A percentile compares a stretch with the other conserved stretches of the same genome.
These are phyloP conservation scores for Cataglyphis rosenhaueri DNA, from an alignment of 2,888 invertebrate species.

Conservation along the genomic window DNA sequence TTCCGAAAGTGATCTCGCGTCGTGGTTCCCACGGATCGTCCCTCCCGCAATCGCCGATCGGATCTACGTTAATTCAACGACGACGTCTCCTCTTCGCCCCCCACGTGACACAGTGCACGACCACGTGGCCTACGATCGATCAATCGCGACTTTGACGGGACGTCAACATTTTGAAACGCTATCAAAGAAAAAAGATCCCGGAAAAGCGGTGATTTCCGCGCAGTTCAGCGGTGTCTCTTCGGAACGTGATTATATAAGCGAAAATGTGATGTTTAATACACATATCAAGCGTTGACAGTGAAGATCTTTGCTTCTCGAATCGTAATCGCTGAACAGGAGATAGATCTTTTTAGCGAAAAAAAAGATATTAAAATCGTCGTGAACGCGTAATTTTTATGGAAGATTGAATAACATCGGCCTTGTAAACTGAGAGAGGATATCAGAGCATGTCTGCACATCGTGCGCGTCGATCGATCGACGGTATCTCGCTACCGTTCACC, in stretches of 20 bases:
- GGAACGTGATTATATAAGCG: constrained; percentile 6
- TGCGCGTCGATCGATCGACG: constrained; percentile 35
- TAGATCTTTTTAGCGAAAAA: background rate
- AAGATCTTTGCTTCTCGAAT: background rate
- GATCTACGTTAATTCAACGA: constrained; percentile 26
- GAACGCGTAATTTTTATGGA: constrained; percentile 6
- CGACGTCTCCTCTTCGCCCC: constrained; percentile 41
- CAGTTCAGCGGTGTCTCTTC: background rate
- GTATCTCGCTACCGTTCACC: constrained; percentile 43
- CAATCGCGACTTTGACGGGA: constrained; percentile 48
- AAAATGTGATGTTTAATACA: constrained; percentile 1
- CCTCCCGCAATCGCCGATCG: background rate
- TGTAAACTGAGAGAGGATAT: constrained; percentile 22
- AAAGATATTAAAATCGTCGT: background rate
- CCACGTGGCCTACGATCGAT: constrained; percentile 57
- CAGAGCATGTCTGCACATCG: constrained; percentile 11
- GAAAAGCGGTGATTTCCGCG: background rate
- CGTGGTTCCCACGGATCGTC: background rate
- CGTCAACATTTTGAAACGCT: constrained; percentile 52
- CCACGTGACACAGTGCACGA: constrained; percentile 66
- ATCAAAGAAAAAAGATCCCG: background rate
- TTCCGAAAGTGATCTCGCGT: constrained; percentile 70
- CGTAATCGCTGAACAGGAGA: background rate
- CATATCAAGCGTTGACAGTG: background rate
- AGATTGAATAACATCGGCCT: background rate